These are phyloP conservation scores for Penaeus indicus DNA, from an alignment of 1,140 invertebrate species.

Conservation along the genomic window DNA sequence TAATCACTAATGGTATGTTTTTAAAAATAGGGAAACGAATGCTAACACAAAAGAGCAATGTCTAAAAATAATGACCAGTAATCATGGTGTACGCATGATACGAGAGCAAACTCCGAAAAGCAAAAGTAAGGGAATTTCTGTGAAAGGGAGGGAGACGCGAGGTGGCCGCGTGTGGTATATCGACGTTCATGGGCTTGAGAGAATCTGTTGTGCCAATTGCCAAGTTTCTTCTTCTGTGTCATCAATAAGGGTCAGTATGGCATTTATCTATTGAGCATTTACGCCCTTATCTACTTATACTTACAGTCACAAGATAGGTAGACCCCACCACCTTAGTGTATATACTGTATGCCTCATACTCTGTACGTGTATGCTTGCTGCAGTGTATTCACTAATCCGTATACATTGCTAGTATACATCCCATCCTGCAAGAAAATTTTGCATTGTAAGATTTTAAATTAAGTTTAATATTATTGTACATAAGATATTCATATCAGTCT, in stretches of 20 bases:
- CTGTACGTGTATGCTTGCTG: background rate
- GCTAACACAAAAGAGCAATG: background rate
- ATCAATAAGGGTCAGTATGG: constrained; percentile 59
- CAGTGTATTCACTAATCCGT: constrained; percentile 4
- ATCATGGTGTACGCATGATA: background rate
- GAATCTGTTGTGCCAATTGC: constrained; percentile 55
- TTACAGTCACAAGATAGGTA: constrained; percentile 64
- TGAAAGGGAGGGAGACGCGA: constrained; percentile 20
- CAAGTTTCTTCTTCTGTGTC: constrained; percentile 59
- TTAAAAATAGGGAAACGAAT: background rate
- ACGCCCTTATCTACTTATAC: constrained; percentile 60
- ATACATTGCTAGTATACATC: constrained; percentile 45
- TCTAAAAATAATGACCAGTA: background rate
- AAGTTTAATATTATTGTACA: constrained; percentile 66
- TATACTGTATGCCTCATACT: no score
- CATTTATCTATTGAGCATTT: constrained; percentile 59
- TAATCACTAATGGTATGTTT: background rate
- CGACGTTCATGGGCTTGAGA: background rate
- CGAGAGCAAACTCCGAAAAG: background rate
- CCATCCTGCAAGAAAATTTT: constrained; percentile 57
- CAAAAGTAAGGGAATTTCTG: constrained; percentile 46
- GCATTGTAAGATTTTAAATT: constrained; percentile 65
- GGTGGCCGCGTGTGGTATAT: background rate
- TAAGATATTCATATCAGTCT: constrained; percentile 67
- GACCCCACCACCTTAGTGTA: constrained; percentile 29